Base-by-base conservation (phyloP, 1,140 invertebrate species). In the Caenorhabditis latens region DNA sequence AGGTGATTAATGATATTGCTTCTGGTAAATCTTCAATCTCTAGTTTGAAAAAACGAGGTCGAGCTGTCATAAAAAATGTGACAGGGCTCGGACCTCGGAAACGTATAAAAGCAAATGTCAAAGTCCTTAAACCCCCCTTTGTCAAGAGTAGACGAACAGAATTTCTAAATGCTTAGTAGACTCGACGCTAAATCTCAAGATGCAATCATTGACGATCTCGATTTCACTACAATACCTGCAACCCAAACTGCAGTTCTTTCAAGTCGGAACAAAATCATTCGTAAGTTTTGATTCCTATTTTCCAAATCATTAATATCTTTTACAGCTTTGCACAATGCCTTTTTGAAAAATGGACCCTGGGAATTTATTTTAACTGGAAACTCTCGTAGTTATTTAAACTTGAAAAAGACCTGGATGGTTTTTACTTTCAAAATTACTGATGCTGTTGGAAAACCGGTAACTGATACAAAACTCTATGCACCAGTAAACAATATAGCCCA, bases 161-260 rank as follows among this genome's bases (percentile, higher is more conserved):
- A 58, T 58, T 58, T 58, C n/a, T 58, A 58, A 58, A 58, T 58
- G 55, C 55, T 58, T n/a, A 16, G 55, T 58, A 58, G 55, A 58
- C 55, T 58, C n/a, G 55, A 58, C 19, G 13, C 55, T 58, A 58
- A 58, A 58, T 58, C 55, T 4, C 55, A 58, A 58, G 55, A 58
- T 58, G 55, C 19, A 11, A 58, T 58, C 9, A 58, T 58, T 58
- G 55, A 58, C 55, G 55, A 58, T 19, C 55, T 58, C 8, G 55
- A 58, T n/a, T 58, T 58, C 19, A 58, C 55, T 7, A 58, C 55
- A 58, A 58, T n/a, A 4, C 55, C 55, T 19, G 55, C 14, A 11
- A 58, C 55, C 6, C 55, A 58, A n/a, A 58, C 55, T 19, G 55
- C 55, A 7, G 19, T 58, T n/a, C 13, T 58, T 14, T 58, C 55